These are phyloP conservation scores for Amiota minor DNA, from an alignment of 2,888 invertebrate genomes.

Conservation along the genomic window DNA sequence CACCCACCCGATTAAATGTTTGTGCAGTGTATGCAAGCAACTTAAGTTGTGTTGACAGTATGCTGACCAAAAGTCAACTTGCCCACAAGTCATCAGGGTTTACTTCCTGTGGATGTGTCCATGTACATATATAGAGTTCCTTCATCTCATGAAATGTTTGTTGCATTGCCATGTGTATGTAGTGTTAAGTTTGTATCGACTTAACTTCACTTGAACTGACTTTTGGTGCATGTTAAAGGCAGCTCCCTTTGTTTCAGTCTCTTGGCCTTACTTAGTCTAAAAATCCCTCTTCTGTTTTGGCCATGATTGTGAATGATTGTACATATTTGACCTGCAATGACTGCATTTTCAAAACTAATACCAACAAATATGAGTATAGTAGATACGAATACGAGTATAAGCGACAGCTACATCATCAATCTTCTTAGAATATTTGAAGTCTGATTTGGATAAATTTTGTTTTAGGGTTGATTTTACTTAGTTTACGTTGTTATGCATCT, in stretches of 20 bases:
- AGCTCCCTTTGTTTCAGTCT: background rate
- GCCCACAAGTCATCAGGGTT: slow-evolving; percentile 39
- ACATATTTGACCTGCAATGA: slow-evolving; percentile 25
- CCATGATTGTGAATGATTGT: slow-evolving; percentile 19
- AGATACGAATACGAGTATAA: background rate
- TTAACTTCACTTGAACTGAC: slow-evolving; percentile 9
- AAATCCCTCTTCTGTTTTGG: background rate
- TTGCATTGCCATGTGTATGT: no score
- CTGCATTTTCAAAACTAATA: slow-evolving; percentile 13
- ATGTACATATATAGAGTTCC: no score
- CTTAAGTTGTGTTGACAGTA: slow-evolving; percentile 57
- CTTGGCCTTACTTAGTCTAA: background rate
- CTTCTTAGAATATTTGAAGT: slow-evolving; percentile 7
- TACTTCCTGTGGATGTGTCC: background rate
- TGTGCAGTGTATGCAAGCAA: slow-evolving; percentile 28
- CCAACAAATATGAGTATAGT: background rate
- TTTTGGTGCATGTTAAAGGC: slow-evolving; percentile 7
- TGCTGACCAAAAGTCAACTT: slow-evolving; percentile 65
- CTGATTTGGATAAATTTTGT: background rate
- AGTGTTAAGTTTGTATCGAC: no score
- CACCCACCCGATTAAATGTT: slow-evolving; percentile 26
- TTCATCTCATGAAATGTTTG: no score
- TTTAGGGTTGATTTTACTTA: background rate
- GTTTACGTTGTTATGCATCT: background rate
- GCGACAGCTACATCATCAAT: slow-evolving; percentile 19